Conservation (phyloP, 2,888 invertebrate species). For the Habrosyne pyritoides region DNA sequence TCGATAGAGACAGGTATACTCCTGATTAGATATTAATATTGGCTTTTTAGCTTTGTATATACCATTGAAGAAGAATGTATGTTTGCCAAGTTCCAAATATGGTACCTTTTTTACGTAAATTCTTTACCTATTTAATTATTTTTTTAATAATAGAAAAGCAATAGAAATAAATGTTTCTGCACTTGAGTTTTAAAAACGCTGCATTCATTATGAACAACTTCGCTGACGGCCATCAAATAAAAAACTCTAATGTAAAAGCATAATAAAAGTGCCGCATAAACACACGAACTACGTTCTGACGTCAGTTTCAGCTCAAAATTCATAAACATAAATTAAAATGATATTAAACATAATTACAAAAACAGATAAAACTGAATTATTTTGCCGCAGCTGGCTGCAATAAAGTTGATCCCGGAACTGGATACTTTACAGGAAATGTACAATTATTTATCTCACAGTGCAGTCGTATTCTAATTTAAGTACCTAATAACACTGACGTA, state of each 20-base stretch:
- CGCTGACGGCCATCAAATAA: neutral
- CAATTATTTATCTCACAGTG: conserved; percentile 35
- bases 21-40: too few species aligned
- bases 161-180: too few species aligned
- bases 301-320: neutral
- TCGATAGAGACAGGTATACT: too few species aligned
- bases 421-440: conserved; percentile 38
- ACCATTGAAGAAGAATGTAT: too few species aligned
- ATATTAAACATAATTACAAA: conserved; percentile 4
- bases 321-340: conserved; percentile 3
- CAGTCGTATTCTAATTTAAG: conserved; percentile 7
- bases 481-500: neutral
- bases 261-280: neutral
- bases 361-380: conserved; percentile 7
- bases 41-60: too few species aligned
- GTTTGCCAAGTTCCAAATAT: too few species aligned
- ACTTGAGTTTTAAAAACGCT: too few species aligned
- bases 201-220: too few species aligned
- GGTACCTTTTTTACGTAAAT: too few species aligned
- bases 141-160: too few species aligned
- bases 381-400: conserved; percentile 9
- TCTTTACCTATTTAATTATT: too few species aligned
- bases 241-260: neutral
- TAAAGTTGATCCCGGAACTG: conserved; percentile 12
- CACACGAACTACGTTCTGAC: neutral